These are phyloP conservation scores for Megalopta genalis DNA, from an alignment of 1,140 invertebrate species.

Conservation along the genomic window DNA sequence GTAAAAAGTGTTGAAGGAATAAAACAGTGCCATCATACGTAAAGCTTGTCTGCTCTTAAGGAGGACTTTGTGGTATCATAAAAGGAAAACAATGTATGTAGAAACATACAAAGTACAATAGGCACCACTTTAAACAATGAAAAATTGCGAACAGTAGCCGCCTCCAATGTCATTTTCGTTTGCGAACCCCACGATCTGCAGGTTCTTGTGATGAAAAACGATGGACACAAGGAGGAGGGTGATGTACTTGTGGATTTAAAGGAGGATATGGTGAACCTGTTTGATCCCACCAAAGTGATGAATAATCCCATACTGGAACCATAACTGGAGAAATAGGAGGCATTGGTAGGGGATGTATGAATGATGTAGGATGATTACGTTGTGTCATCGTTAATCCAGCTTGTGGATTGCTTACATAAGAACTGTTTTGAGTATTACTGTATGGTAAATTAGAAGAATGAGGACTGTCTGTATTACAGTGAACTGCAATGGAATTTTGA, in stretches of 20 bases:
- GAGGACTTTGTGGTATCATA: constrained; percentile 64
- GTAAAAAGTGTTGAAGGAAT: not conserved
- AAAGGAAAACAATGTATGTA: constrained; percentile 70
- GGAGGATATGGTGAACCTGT: constrained; percentile 57
- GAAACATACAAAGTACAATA: constrained; percentile 73
- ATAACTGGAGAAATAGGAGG: constrained; percentile 64
- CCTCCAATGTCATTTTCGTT: constrained; percentile 75
- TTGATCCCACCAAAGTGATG: constrained; percentile 70
- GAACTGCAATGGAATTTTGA: constrained; percentile 59
- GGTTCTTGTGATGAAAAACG: constrained; percentile 59
- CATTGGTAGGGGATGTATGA: constrained; percentile 69
- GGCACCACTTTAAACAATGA: constrained; percentile 76
- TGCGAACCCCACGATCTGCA: constrained; percentile 66
- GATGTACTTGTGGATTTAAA: constrained; percentile 51
- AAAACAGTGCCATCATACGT: constrained; percentile 46
- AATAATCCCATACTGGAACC: constrained; percentile 62
- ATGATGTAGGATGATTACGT: constrained; percentile 65
- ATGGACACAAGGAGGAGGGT: constrained; percentile 39
- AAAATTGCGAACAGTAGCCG: constrained; percentile 68
- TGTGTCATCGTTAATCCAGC: constrained; percentile 62
- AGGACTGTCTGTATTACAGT: constrained; percentile 62
- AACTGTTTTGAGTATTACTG: constrained; percentile 60
- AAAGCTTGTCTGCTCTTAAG: constrained; percentile 53
- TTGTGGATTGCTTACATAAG: constrained; percentile 64
- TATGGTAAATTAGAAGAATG: constrained; percentile 63